A percentile compares a stretch with the other conserved stretches of the same genome.
Conservation (phyloP, 2,888 invertebrate genomes). For the Dicyrtoma fusca region DNA sequence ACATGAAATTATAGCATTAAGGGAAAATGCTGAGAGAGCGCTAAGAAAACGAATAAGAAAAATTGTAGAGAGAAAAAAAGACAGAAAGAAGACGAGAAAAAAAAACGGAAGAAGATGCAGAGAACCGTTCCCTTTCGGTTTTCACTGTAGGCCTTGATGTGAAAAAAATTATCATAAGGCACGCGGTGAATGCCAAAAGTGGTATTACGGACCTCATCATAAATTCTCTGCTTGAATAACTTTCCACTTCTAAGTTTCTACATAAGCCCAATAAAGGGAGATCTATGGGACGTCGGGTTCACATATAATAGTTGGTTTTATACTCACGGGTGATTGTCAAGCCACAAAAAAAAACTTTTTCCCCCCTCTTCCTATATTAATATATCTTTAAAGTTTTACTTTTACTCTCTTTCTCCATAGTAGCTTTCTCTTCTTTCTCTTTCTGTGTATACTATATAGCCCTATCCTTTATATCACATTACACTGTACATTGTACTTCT, state of each 20-base stretch:
- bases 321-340: conserved; percentile 2
- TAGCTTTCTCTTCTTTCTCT: neutral
- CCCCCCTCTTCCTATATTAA: no score
- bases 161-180: conserved; percentile 86
- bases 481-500: no score
- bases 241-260: conserved; percentile 26
- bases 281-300: conserved; percentile 20
- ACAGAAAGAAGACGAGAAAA: conserved; percentile 22
- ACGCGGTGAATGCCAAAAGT: conserved; percentile 99
- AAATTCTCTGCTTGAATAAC: conserved; percentile 1
- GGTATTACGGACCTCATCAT: conserved; percentile 61
- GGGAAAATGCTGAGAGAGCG: neutral
- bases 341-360: neutral
- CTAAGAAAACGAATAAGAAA: conserved; percentile 7
- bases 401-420: neutral
- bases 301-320: neutral
- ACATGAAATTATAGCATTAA: neutral
- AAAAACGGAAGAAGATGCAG: conserved; percentile 21
- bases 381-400: neutral
- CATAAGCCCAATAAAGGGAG: conserved; percentile 35
- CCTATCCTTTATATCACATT: no score
- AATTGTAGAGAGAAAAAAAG: conserved; percentile 13
- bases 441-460: no score
- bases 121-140: conserved; percentile 63
- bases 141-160: conserved; percentile 95